Percentiles rank a stretch among this genome's conserved stretches.
These are phyloP conservation scores for Yasuhikotakia modesta DNA, from an alignment of 2,797 vertebrate genomes.

Conservation along the genomic window DNA sequence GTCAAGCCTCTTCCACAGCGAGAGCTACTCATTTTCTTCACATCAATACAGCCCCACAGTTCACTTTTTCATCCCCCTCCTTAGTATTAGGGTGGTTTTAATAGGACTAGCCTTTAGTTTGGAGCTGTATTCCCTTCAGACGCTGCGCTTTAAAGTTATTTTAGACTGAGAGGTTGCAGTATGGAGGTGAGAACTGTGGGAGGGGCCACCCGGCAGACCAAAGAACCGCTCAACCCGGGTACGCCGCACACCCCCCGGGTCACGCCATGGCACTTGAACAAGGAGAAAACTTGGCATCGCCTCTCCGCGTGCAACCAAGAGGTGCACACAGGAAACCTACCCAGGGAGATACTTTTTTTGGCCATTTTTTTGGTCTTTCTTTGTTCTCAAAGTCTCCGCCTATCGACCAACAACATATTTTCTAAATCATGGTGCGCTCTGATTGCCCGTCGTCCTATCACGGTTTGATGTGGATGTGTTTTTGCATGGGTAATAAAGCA, in stretches of 20 bases:
- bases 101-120: conserved; percentile 61
- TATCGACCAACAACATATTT: conserved; percentile 29
- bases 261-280: conserved; percentile 44
- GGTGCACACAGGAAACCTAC: conserved; percentile 69
- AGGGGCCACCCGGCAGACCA: conserved; percentile 55
- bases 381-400: conserved; percentile 44
- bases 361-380: conserved; percentile 40
- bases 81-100: conserved; percentile 63
- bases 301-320: conserved; percentile 65
- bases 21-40: conserved; percentile 73
- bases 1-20: conserved; percentile 61
- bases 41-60: conserved; percentile 73
- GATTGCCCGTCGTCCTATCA: conserved; percentile 33
- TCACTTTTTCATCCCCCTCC: conserved; percentile 73
- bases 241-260: conserved; percentile 38
- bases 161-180: conserved; percentile 55
- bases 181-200: conserved; percentile 56
- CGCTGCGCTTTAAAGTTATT: conserved; percentile 59
- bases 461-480: conserved; percentile 53
- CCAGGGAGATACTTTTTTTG: conserved; percentile 57
- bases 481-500: conserved; percentile 59
- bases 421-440: conserved; percentile 21
- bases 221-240: conserved; percentile 51
- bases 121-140: conserved; percentile 56
- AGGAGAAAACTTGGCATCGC: conserved; percentile 66